Evolutionary conservation across 2,888 invertebrate genomes (phyloP).

Genomic region (Baccha elongata): DNA sequence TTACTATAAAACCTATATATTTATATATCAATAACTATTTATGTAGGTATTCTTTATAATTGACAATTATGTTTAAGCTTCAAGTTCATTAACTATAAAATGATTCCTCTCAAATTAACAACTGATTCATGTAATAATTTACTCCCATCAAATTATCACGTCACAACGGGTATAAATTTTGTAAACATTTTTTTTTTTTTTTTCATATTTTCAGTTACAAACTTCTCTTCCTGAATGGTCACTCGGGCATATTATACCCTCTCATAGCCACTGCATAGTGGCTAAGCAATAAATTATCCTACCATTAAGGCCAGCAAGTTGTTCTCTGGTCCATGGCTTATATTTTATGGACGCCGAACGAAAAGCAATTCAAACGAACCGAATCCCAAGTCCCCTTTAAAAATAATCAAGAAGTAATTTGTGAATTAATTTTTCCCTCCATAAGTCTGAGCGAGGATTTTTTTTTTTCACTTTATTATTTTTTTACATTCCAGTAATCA

Average conservation of each 20-base stretch:
- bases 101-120: slow-evolving; percentile 5
- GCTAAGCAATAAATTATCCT: slow-evolving; percentile 38
- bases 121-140: slow-evolving; percentile 13
- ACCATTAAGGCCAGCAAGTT: slow-evolving; percentile 29
- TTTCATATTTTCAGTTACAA: background rate
- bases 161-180: slow-evolving; percentile 2
- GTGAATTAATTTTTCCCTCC: slow-evolving; percentile 66
- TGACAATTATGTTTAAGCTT: background rate
- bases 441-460: slow-evolving; percentile 20
- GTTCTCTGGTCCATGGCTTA: slow-evolving; percentile 11
- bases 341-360: slow-evolving; percentile 1
- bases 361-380: slow-evolving; percentile 56
- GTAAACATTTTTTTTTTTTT: background rate
- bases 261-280: slow-evolving; percentile 7
- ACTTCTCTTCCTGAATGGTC: background rate
- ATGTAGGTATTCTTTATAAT: too few relatives aligned
- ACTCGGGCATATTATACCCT: slow-evolving; percentile 25
- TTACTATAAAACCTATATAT: too few relatives aligned
- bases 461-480: background rate
- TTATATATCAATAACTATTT: too few relatives aligned
- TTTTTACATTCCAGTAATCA: slow-evolving; percentile 60
- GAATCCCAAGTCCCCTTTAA: slow-evolving; percentile 68
- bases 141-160: slow-evolving; percentile 32
- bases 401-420: slow-evolving; percentile 73
- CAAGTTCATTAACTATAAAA: slow-evolving; percentile 23